Conservation (phyloP, 2,888 invertebrate genomes). For the Drosophila lutescens region DNA sequence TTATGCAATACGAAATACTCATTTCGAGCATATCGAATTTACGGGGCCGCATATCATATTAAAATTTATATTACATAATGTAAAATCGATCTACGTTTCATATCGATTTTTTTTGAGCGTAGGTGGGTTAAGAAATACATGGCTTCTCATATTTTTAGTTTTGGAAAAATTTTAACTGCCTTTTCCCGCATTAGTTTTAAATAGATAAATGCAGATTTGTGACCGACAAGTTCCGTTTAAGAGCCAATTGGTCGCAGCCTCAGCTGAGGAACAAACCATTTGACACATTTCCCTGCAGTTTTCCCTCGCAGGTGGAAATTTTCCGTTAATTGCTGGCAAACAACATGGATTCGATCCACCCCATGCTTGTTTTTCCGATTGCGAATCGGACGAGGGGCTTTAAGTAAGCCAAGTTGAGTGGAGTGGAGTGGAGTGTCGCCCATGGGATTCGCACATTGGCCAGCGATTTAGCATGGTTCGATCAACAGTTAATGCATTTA, state of each 20-base stretch:
- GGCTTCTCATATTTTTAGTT: too few relatives aligned
- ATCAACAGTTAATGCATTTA: slow-evolving; percentile 44
- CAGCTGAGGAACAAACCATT: slow-evolving; percentile 20
- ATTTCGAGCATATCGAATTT: too few relatives aligned
- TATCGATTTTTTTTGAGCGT: too few relatives aligned
- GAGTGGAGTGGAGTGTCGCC: neutral
- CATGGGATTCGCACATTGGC: neutral
- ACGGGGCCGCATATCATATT: too few relatives aligned
- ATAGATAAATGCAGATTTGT: slow-evolving; percentile 8
- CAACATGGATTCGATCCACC: slow-evolving; percentile 31
- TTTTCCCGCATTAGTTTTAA: neutral
- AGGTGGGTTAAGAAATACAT: too few relatives aligned
- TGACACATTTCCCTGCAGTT: slow-evolving; percentile 35
- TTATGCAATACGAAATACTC: too few relatives aligned
- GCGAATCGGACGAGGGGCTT: neutral
- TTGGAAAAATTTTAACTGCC: too few relatives aligned
- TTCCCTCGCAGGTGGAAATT: slow-evolving; percentile 15
- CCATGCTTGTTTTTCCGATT: slow-evolving; percentile 17
- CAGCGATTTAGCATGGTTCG: slow-evolving; percentile 20
- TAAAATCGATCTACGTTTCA: too few relatives aligned
- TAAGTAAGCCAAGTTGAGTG: neutral
- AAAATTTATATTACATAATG: too few relatives aligned
- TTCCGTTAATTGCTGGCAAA: slow-evolving; percentile 38
- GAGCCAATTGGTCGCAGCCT: slow-evolving; percentile 18
- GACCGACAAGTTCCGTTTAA: slow-evolving; percentile 28